Evolutionary conservation across 2,888 invertebrate species (phyloP), one percentile per base, ranked within the genome.

Genomic region (Axea sp.): DNA sequence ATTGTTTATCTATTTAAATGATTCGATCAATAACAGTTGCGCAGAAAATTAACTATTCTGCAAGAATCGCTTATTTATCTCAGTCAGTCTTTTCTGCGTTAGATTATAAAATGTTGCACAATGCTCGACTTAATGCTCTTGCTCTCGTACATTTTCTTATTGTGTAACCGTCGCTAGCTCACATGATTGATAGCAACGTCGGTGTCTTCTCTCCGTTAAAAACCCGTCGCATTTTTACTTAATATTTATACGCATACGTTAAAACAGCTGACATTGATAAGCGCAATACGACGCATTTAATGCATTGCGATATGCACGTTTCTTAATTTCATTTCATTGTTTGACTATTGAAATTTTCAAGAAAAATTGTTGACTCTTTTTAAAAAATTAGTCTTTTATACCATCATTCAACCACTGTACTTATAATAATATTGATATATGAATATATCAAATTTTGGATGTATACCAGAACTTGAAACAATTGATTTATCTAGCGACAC

Each of bases 121-220:
- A 67, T 57, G 35, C 19, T 64, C 22, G 55, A 65, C 55, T 45
- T 15, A 35, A 43, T 60, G 43, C 55, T 55, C 41, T 8, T 53
- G 43, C 35, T 33, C 64, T 43, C 12, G 57, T 39, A 6, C 24
- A 64, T 64, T 64, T 71, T 71, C 55, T 64, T 53, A 55, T 71
- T 71, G 62, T 71, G 71, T 71, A 71, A 71, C 53, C 57, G 62
- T 26, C 47, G n/a, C 47, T 37, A 9, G 41, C 33, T 71, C 60
- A 39, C 49, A 57, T 71, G 55, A 71, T 71, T 64, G 49, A 71
- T 57, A 64, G 26, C 49, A 33, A 49, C 41, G 24, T 41, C 28
- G 64, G 35, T 45, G 19, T 7, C 35, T 51, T 30, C 15, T 35
- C 47, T 19, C 19, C 24, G 14, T 51, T 62, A 2, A 39, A 53